These are phyloP conservation scores for Microctenopoma stevenorrisi DNA, from an alignment of 2,797 vertebrate species.

Conservation along the genomic window DNA sequence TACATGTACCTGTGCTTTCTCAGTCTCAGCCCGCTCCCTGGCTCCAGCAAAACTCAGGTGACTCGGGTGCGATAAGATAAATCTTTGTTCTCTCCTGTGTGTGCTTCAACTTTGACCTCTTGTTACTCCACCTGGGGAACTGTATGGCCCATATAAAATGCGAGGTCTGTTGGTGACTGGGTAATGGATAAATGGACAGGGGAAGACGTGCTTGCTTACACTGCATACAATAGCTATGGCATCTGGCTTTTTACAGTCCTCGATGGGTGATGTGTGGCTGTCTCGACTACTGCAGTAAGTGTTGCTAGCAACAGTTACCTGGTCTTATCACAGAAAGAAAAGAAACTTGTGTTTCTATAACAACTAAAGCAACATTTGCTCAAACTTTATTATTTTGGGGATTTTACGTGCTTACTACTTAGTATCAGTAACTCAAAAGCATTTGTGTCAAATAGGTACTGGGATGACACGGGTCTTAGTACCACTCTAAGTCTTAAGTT, in stretches of 20 bases:
- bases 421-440: background rate
- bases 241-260: slow-evolving; percentile 57
- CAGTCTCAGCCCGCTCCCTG: slow-evolving; percentile 4
- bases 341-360: slow-evolving; percentile 3
- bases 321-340: slow-evolving; percentile 7
- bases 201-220: background rate
- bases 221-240: slow-evolving; percentile 54
- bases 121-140: slow-evolving; percentile 34
- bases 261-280: slow-evolving; percentile 68
- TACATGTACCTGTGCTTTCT: background rate
- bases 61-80: slow-evolving; percentile 62
- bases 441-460: background rate
- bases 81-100: slow-evolving; percentile 32
- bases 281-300: slow-evolving; percentile 68
- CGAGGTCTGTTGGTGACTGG: slow-evolving; percentile 8
- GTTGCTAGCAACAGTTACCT: slow-evolving; percentile 32
- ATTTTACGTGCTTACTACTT: background rate
- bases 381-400: background rate
- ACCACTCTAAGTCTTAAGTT: slow-evolving; percentile 16
- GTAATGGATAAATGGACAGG: slow-evolving; percentile 19
- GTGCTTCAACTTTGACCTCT: slow-evolving; percentile 57
- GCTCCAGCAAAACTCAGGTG: slow-evolving; percentile 30
- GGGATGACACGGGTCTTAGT: slow-evolving; percentile 30
- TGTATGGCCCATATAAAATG: slow-evolving; percentile 37
- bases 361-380: background rate